Evolutionary conservation across 2,888 invertebrate genomes (phyloP), one percentile per base, ranked within the genome.

Genomic region (Aphelenchoides bicaudatus): DNA sequence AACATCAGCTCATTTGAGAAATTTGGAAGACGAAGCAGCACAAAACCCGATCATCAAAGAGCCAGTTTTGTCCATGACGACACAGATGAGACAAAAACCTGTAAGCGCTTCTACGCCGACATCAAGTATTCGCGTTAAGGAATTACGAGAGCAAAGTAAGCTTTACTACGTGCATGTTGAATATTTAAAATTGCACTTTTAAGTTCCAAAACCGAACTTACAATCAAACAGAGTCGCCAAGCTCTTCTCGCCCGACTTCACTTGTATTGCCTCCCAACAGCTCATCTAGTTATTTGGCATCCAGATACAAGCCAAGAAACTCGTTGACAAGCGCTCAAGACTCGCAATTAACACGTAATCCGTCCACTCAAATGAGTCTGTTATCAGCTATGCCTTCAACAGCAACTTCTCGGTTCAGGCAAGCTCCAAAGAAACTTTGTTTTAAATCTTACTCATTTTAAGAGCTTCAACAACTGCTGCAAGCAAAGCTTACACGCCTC

Each of bases 1-100:
- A 21, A 75, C 75, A 51, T 56, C 69, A 29, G 67, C 70, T 21
- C 66, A 72, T 16, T 63, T 75, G 29, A 65, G 75, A 21, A 49
- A 69, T 30, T 47, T 58, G 13, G 55, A 54, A n/a, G 56, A 21
- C 47, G 51, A 43, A 8, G 16, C 6, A 19, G 43, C 16, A 8
- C 10, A 6, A 19, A 19, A 25, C 23, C 25, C 43, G 23, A 21
- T 25, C 43, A 25, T 25, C 43, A 16, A 13, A 34, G 13, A 13
- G 16, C 43, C 43, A n/a, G 21, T 25, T 8, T 43, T 25, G 10
- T 43, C 43, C 16, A 43, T 25, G 8, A 25, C 23, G 16, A 25
- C 43, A 43, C 23, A 10, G 43, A 19, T n/a, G 10, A 8, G 43
- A 43, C 43, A n/a, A 43, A 19, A 43, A 34, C 34, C 16, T 34